Evolutionary conservation across 2,797 vertebrate genomes (phyloP).

Genomic region (Trachurus trachurus): DNA sequence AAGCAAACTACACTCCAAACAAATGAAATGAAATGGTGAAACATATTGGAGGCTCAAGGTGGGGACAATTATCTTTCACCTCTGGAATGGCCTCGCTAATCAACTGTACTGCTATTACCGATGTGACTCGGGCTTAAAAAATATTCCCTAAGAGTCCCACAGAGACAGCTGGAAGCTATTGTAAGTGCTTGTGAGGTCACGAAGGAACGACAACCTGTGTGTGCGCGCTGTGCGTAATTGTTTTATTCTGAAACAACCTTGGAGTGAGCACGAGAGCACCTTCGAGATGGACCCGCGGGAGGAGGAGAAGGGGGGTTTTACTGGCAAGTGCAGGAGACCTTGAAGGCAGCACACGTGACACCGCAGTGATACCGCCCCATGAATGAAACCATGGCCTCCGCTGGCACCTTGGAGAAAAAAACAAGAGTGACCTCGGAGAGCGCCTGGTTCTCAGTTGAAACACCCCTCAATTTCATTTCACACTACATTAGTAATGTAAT

Average conservation of each 20-base stretch:
- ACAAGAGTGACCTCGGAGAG: slow-evolving; percentile 47
- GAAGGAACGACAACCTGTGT: slow-evolving; percentile 55
- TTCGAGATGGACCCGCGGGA: slow-evolving; percentile 44
- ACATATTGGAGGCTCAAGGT: slow-evolving; percentile 62
- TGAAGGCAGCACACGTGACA: slow-evolving; percentile 74
- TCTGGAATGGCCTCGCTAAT: slow-evolving; percentile 71
- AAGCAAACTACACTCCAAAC: slow-evolving; percentile 24
- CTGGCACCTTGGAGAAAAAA: slow-evolving; percentile 54
- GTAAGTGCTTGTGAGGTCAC: slow-evolving; percentile 42
- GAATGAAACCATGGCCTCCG: slow-evolving; percentile 65
- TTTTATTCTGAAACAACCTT: slow-evolving; percentile 84
- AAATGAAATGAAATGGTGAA: slow-evolving; percentile 18
- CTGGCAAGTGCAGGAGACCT: slow-evolving; percentile 75
- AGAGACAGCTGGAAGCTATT: slow-evolving; percentile 83
- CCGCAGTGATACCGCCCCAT: slow-evolving; percentile 61
- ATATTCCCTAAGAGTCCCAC: slow-evolving; percentile 73
- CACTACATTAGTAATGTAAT: slow-evolving; percentile 83
- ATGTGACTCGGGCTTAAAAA: slow-evolving; percentile 69
- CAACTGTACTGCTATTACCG: slow-evolving; percentile 75
- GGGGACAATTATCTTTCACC: slow-evolving; percentile 75
- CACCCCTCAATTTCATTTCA: slow-evolving; percentile 75
- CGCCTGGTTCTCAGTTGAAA: slow-evolving; percentile 47
- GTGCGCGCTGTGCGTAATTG: slow-evolving; percentile 71
- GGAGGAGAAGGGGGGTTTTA: slow-evolving; percentile 60
- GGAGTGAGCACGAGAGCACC: slow-evolving; percentile 73